Evolutionary conservation across 2,797 vertebrate genomes (phyloP), one percentile per base, ranked within the genome.

Genomic region (Anas capensis): DNA sequence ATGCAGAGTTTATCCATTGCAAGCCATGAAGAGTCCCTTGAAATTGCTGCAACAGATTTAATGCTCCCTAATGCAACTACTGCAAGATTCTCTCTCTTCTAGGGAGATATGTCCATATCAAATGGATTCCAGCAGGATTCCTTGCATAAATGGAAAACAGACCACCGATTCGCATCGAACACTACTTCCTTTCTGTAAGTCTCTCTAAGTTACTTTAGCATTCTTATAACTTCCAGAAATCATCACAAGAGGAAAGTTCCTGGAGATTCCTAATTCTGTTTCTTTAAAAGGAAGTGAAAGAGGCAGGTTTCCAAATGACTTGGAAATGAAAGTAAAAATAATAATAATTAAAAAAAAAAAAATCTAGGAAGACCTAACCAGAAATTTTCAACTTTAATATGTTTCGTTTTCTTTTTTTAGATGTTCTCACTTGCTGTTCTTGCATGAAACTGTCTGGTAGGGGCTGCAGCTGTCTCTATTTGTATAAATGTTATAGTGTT

Each of bases 401-500:
- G n/a, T 82, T 79, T 83, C 14, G 53, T 72, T 87, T 66, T 49
- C 4, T 56, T 69, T 73, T 57, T 58, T 88, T 33, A 31, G 65
- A 84, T 72, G 62, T 42, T 92, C 88, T 89, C 62, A 78, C 10
- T 79, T 92, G 38, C 83, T 82, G 24, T 33, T 79, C 77, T 93
- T 86, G 73, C 18, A 91, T 92, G 73, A 92, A 96, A 57, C 48
- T 49, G 31, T 77, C 92, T 93, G 71, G 27, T 34, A 49, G 56
- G 34, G 78, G 11, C 56, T 90, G 94, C 92, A 93, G 68, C 94
- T 95, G 71, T 56, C 48, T 89, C 38, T 72, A 53, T 83, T 83
- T 82, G 56, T 85, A 48, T 77, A 92, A 96, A 89, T 88, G 79
- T 33, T 82, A 7, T 60, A 80, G 62, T 85, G 86, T 93, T 84